Evolutionary conservation across 1,140 invertebrate species (phyloP), one percentile per base, ranked within the genome.

Genomic region (Oreohelix idahoensis): DNA sequence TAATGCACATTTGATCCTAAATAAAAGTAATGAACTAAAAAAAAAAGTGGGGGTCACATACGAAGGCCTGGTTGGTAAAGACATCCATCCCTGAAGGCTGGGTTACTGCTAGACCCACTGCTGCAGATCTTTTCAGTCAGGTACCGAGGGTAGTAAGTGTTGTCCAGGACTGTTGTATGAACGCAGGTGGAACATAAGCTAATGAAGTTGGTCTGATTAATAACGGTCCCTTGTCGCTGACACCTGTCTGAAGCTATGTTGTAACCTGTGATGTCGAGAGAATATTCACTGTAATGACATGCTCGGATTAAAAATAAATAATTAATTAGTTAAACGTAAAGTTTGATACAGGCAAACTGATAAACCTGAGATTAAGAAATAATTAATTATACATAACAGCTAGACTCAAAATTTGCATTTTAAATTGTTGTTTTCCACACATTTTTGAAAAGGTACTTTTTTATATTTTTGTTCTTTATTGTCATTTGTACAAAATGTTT

Each of bases 121-220:
- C 42, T 38, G 66, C 79, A 81, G 8, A 71, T 71, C 66, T 71
- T 81, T 66, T 81, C 79, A 5, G 79, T 81, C 29, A 81, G 63
- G 69, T 49, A 71, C 23, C 79, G 63, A 20, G 79, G 79, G 38
- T 70, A 81, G 66, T 49, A 81, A 11, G 35, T 71, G 66, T 26
- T 71, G 66, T 81, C 39, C 42, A 81, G 51, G 11, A 71, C 51
- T 29, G 79, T 81, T 1, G 79, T 81, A 10, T 81, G 36, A 11
- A 71, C n/a, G n/a, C 79, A 81, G 23, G 15, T 51, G 23, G 79
- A 58, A 35, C 79, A 81, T 39, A 81, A 66, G 35, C 63, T 81
- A 8, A 71, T n/a, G 42, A 42, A 81, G 63, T 81, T 71, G 5
- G 79, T 81, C 42, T 71, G 38, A 26, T 49, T 20, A 32, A 81